Conservation (phyloP, 2,888 invertebrate species). For the Serripes groenlandicus region DNA sequence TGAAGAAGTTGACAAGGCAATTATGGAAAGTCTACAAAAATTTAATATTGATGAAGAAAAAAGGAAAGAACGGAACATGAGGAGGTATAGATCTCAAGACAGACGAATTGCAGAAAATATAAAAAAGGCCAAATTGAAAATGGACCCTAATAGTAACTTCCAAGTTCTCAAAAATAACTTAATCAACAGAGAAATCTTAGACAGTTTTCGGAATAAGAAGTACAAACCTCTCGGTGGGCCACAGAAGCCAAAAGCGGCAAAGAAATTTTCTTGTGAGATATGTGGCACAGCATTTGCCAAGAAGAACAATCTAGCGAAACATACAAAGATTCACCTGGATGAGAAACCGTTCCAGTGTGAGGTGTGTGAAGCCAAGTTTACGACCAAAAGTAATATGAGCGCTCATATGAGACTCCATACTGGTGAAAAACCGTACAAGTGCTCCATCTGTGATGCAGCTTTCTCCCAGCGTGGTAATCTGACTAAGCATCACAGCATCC, state of each 20-base stretch:
- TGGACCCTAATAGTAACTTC: neutral
- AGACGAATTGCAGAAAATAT: neutral
- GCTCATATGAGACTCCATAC: neutral
- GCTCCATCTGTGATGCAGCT: neutral
- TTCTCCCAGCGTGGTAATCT: neutral
- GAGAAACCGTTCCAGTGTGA: neutral
- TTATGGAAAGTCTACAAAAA: neutral
- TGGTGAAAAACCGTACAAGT: neutral
- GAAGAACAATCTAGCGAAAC: neutral
- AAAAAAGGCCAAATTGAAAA: neutral
- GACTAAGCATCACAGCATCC: neutral
- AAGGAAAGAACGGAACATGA: neutral
- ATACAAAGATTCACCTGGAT: neutral
- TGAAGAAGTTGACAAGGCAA: conserved; percentile 1
- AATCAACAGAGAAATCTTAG: neutral
- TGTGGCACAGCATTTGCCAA: neutral
- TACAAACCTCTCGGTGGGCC: neutral
- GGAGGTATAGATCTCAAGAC: neutral
- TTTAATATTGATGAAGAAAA: neutral
- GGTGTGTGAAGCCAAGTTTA: neutral
- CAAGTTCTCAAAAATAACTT: neutral
- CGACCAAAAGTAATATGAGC: neutral
- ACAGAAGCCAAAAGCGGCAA: neutral
- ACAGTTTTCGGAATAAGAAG: neutral
- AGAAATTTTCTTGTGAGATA: neutral